phyloP scores from a whole-genome alignment of 2,888 invertebrate species.

The Allygus modestus region DNA sequence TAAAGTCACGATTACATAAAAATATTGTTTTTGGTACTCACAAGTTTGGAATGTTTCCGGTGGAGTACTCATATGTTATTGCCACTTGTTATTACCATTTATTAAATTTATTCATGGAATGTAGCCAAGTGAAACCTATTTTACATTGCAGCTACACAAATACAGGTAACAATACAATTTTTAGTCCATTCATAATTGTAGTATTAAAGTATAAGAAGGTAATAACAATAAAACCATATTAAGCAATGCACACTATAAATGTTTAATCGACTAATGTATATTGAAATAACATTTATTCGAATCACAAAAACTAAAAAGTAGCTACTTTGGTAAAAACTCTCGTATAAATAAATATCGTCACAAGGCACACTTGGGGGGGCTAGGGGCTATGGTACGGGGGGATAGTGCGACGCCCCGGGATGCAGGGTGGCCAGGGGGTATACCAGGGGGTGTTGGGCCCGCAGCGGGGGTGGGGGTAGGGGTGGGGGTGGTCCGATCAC shows the following conservation, averaged over 20 bases:
- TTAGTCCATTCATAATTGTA: too few species aligned
- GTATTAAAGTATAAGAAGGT: too few species aligned
- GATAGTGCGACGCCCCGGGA: background rate
- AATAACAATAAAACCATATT: background rate
- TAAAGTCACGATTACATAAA: too few species aligned
- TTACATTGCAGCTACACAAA: background rate
- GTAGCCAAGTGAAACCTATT: background rate
- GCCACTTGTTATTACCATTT: too few species aligned
- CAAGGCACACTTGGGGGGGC: background rate
- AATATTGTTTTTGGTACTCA: too few species aligned
- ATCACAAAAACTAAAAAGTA: background rate
- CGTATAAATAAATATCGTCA: background rate
- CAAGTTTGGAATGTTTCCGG: too few species aligned
- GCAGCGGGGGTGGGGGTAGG: background rate
- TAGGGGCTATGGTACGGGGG: background rate
- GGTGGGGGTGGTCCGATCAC: background rate
- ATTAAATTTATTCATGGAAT: too few species aligned
- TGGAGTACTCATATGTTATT: too few species aligned
- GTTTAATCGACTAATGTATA: background rate
- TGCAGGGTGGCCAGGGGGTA: background rate
- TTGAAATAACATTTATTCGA: background rate
- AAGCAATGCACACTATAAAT: background rate
- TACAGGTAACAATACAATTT: too few species aligned
- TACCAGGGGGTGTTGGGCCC: background rate
- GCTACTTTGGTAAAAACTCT: slow-evolving; percentile 2